phyloP scores from a whole-genome alignment of 1,140 invertebrate species.

The Holotrichia oblita region DNA sequence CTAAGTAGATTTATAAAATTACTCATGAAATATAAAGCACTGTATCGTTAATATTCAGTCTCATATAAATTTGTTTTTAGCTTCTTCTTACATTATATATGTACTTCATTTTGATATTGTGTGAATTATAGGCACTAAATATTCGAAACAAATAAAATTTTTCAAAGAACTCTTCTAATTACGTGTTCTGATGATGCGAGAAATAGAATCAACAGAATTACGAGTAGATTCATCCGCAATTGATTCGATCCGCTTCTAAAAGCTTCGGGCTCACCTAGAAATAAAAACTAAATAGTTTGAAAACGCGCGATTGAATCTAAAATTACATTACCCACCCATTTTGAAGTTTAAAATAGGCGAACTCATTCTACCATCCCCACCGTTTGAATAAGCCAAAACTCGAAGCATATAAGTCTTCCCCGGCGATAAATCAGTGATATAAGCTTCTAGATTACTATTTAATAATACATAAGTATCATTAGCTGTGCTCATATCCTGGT shows the following conservation, averaged over 20 bases:
- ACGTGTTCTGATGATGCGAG: neutral
- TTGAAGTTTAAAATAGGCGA: constrained; percentile 88
- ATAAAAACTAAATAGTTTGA: constrained; percentile 18
- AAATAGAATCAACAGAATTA: neutral
- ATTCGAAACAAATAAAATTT: neutral
- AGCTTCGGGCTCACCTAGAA: constrained; percentile 49
- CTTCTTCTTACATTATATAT: neutral
- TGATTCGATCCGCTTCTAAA: constrained; percentile 44
- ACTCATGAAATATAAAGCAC: constrained; percentile 3
- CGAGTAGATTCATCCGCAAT: neutral
- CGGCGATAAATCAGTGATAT: constrained; percentile 80
- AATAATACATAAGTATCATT: constrained; percentile 84
- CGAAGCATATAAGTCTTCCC: constrained; percentile 89
- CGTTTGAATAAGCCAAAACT: constrained; percentile 91
- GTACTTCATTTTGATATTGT: neutral
- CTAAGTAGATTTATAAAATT: neutral
- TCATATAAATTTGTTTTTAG: neutral
- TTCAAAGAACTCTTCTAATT: neutral
- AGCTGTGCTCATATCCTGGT: constrained; percentile 91
- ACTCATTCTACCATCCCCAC: constrained; percentile 96
- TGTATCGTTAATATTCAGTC: constrained; percentile 21
- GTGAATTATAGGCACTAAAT: constrained; percentile 28
- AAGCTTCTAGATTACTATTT: constrained; percentile 80
- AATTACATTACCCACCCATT: constrained; percentile 70
- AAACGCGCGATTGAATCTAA: neutral